Base-by-base conservation (phyloP, 23 tunicate genomes). In the Phallusia fumigata region DNA sequence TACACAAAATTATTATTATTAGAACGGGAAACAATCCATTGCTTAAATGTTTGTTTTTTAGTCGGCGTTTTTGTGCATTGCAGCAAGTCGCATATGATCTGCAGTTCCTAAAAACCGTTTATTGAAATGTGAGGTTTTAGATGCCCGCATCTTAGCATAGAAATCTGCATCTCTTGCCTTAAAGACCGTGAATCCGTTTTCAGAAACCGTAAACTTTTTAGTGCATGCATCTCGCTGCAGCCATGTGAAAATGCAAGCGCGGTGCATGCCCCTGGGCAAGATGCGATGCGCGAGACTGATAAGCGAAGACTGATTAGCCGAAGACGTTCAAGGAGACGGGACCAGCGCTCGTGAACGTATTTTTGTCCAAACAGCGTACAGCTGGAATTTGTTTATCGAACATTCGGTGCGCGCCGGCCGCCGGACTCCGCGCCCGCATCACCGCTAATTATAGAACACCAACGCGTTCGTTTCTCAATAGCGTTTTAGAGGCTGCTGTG, bases 291-390 rank as follows among this genome's bases (percentile, higher is more conserved):
- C 5, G 10, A 10, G 10, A 40, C 5, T 3, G 47, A 40, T 40
- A 40, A 40, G 47, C 47, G 47, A 40, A 40, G 47, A 40, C 47
- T 40, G 47, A 58, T 58, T 21, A 58, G 69, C 15, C 69, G 16
- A 58, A 13, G 69, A 58, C 28, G 28, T 8, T 16, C 69, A 13
- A 58, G 5, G 69, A 58, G 26, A 8, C 8, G 11, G 1, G 69
- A 8, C 26, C 28, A 6, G 69, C 13, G 69, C 3, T 13, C 15
- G 69, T 24, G 26, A 2, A 16, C 69, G 69, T 58, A 58, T 58
- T 58, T 58, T 58, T 58, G 69, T 58, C 69, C 69, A 58, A 58
- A 58, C 69, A 58, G 69, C 16, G 28, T 58, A 58, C 69, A 58
- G 69, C 69, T 58, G 69, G 69, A 22, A 24, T 22, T 58, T 58